Percentiles rank a stretch among this genome's conserved stretches.
These are phyloP conservation scores for Oryctes rhinoceros DNA, from an alignment of 1,140 invertebrate species.

Conservation along the genomic window DNA sequence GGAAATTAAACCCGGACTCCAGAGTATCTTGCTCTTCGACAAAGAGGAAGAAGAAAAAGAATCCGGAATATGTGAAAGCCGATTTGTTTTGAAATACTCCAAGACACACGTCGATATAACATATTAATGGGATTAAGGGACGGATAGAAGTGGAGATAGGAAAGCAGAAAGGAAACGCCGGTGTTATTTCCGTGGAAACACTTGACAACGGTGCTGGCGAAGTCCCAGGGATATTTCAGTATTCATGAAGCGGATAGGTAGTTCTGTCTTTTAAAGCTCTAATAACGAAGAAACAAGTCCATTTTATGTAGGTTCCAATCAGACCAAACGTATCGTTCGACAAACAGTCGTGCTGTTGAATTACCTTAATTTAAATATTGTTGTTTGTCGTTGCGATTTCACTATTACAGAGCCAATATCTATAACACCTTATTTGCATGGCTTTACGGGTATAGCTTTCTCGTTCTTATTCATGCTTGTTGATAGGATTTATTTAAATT, in stretches of 20 bases:
- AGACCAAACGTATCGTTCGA: not conserved
- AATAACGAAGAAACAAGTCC: conserved; percentile 12
- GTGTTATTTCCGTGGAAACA: conserved; percentile 26
- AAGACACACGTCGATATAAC: conserved; percentile 31
- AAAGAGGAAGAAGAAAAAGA: not conserved
- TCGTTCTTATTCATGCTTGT: no score
- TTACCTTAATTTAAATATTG: conserved; percentile 10
- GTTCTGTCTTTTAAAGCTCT: conserved; percentile 20
- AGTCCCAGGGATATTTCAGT: conserved; percentile 4
- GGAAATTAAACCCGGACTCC: not conserved
- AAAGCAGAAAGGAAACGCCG: not conserved
- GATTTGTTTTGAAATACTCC: conserved; percentile 27
- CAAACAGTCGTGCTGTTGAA: not conserved
- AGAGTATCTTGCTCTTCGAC: not conserved
- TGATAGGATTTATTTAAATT: no score
- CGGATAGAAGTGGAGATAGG: not conserved
- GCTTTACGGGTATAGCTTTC: no score
- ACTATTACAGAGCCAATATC: not conserved
- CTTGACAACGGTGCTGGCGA: conserved; percentile 21
- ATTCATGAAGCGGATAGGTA: conserved; percentile 17
- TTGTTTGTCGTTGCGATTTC: not conserved
- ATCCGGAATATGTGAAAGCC: not conserved
- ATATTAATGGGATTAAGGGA: conserved; percentile 34
- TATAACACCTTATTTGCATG: not conserved
- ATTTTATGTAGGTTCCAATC: not conserved